Evolutionary conservation across 2,113 vertebrate genomes (phyloP).

Genomic region (Burhinus oedicnemus): DNA sequence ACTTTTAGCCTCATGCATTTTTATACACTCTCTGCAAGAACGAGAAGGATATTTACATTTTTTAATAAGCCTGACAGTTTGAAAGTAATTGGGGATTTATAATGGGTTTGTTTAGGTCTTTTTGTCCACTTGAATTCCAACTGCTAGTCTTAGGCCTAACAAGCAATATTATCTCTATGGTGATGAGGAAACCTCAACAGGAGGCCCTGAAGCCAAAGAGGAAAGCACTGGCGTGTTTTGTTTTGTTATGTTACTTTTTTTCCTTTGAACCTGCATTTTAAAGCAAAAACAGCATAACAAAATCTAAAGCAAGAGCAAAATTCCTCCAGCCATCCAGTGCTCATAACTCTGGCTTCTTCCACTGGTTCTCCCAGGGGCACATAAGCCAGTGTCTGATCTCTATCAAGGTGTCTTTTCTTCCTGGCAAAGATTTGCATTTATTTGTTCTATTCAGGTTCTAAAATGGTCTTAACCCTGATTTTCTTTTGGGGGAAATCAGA

Average conservation of each 20-base stretch:
- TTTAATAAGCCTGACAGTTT: conserved; percentile 72
- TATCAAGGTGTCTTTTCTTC: neutral
- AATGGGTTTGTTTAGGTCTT: conserved; percentile 66
- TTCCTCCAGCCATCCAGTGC: conserved; percentile 6
- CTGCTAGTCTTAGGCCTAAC: conserved; percentile 58
- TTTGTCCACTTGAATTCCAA: conserved; percentile 71
- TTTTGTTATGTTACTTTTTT: neutral
- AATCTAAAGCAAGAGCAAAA: conserved; percentile 46
- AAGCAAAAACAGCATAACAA: conserved; percentile 19
- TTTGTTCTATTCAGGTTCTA: neutral
- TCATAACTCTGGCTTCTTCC: neutral
- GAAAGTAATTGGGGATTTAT: conserved; percentile 73
- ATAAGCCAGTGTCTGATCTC: neutral
- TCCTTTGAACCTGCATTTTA: conserved; percentile 49
- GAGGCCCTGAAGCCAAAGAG: conserved; percentile 55
- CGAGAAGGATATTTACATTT: conserved; percentile 68
- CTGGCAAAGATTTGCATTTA: conserved; percentile 11
- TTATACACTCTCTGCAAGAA: conserved; percentile 56
- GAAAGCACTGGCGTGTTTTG: neutral
- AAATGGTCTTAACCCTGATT: neutral
- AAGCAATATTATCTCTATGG: conserved; percentile 64
- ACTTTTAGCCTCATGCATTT: conserved; percentile 66
- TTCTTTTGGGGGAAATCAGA: neutral
- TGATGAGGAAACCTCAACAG: conserved; percentile 67
- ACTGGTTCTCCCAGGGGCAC: neutral